A percentile compares a stretch with the other conserved stretches of the same genome.
Evolutionary conservation across 2,888 invertebrate species (phyloP).

Genomic region (Oscheius sp.): DNA sequence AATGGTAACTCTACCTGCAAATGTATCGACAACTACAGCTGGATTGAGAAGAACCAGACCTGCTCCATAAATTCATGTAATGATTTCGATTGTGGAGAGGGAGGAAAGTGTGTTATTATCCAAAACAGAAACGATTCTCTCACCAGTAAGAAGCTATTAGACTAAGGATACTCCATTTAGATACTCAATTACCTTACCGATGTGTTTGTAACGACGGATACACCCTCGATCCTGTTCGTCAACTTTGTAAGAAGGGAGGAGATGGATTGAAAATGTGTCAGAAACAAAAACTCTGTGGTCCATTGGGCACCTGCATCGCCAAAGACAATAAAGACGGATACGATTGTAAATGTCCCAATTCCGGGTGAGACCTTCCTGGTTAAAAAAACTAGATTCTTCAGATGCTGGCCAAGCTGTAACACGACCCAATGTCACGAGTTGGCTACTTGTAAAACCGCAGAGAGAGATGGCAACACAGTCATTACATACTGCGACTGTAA

Average conservation of each 20-base stretch:
- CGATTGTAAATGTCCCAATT: neutral
- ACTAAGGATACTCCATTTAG: neutral
- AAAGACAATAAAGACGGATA: neutral
- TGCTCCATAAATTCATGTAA: slow-evolving; percentile 15
- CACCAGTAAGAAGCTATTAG: neutral
- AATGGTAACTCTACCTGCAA: neutral
- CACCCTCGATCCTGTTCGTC: neutral
- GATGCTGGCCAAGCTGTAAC: neutral
- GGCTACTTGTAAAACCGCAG: slow-evolving; percentile 8
- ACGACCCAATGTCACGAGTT: neutral
- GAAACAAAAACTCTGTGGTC: neutral
- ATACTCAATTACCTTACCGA: neutral
- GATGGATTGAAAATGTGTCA: neutral
- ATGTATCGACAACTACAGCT: slow-evolving; percentile 7
- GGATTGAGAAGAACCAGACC: neutral
- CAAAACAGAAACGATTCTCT: slow-evolving; percentile 23
- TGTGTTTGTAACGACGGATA: slow-evolving; percentile 9
- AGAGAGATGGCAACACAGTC: neutral
- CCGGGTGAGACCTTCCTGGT: too few relatives aligned
- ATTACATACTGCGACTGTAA: slow-evolving; percentile 14
- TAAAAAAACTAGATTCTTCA: too few relatives aligned
- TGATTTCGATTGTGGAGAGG: neutral
- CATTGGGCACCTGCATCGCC: neutral
- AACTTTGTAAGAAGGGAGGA: neutral
- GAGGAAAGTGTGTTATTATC: slow-evolving; percentile 4